phyloP scores from a whole-genome alignment of 2,888 invertebrate species.

The Pseudococcus viburni region DNA sequence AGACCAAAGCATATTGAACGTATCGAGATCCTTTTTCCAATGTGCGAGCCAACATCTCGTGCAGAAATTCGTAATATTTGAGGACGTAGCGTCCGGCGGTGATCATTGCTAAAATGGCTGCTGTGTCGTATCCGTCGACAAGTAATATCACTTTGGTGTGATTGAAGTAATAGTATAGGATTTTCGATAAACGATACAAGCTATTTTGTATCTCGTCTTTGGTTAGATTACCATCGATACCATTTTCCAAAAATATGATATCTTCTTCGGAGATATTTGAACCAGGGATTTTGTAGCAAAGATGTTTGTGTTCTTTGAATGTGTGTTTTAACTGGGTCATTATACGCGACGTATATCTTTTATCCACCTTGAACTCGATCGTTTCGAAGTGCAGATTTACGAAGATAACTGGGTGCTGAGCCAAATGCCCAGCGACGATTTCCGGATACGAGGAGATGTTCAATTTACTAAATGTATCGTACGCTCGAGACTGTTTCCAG shows the following conservation, averaged over 20 bases:
- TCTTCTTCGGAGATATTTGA: background rate
- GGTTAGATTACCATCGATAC: background rate
- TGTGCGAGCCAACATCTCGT: background rate
- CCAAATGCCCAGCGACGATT: background rate
- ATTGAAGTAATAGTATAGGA: slow-evolving; percentile 1
- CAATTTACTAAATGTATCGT: background rate
- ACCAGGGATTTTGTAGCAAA: background rate
- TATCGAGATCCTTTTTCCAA: background rate
- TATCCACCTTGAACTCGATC: background rate
- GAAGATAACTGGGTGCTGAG: background rate
- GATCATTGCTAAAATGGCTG: background rate
- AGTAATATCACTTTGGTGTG: background rate
- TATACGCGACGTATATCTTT: background rate
- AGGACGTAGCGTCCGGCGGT: background rate
- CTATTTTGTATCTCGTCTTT: background rate
- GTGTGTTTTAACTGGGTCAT: background rate
- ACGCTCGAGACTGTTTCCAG: background rate
- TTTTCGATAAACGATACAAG: background rate
- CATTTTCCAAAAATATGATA: background rate
- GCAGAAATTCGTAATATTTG: background rate
- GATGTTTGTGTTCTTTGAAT: background rate
- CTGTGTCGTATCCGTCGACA: background rate
- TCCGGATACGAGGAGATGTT: background rate
- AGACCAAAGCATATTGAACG: background rate
- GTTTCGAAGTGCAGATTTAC: background rate